These are phyloP conservation scores for Linnaemya tessellans DNA, from an alignment of 2,888 invertebrate species.

Conservation along the genomic window DNA sequence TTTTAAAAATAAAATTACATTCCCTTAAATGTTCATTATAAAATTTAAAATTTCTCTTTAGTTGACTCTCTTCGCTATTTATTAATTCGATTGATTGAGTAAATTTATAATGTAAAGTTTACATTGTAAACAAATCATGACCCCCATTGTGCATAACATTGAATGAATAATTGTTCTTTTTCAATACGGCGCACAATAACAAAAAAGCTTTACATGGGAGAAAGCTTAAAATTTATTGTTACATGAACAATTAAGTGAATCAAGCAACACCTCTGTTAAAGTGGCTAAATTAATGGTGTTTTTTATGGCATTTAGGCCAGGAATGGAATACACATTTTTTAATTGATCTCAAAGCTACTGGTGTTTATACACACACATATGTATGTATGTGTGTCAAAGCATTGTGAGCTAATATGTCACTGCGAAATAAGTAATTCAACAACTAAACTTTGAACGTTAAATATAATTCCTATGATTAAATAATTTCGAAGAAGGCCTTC, in stretches of 20 bases:
- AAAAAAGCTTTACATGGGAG: slow-evolving; percentile 40
- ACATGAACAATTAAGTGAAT: slow-evolving; percentile 7
- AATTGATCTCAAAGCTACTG: no score
- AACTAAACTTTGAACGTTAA: no score
- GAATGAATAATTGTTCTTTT: slow-evolving; percentile 16
- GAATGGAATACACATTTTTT: not conserved
- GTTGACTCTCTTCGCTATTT: not conserved
- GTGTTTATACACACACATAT: no score
- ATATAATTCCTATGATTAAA: no score
- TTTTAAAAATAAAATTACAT: not conserved
- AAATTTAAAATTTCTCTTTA: not conserved
- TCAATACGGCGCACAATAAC: not conserved
- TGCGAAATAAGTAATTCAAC: no score
- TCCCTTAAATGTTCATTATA: no score
- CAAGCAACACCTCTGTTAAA: slow-evolving; percentile 16
- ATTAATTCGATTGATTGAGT: not conserved
- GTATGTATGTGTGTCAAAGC: no score
- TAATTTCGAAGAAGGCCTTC: no score
- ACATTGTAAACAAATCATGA: not conserved
- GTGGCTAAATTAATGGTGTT: slow-evolving; percentile 8
- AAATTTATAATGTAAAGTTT: no score
- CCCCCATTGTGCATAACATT: slow-evolving; percentile 18
- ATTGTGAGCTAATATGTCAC: no score
- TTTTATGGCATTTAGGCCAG: not conserved
- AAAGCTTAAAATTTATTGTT: slow-evolving; percentile 38